phyloP scores from a whole-genome alignment of 2,113 vertebrate genomes.

The Perccottus glenii region DNA sequence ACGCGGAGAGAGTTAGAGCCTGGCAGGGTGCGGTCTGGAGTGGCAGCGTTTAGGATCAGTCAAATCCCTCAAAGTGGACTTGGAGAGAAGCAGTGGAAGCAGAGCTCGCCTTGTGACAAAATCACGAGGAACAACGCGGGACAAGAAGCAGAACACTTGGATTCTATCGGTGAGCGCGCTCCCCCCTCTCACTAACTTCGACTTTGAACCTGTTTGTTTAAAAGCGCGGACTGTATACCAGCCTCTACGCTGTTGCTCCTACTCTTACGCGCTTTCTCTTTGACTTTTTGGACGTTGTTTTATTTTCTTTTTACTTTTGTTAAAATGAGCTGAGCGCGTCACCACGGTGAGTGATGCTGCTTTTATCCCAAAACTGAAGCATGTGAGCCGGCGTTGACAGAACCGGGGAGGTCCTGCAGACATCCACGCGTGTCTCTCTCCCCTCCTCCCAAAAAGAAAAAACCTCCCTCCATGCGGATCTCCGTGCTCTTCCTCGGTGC shows the following conservation, averaged over 20 bases:
- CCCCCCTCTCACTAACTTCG: slow-evolving; percentile 57
- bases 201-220: slow-evolving; percentile 87
- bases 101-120: not conserved
- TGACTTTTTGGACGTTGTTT: slow-evolving; percentile 24
- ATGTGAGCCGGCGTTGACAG: slow-evolving; percentile 44
- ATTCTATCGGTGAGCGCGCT: slow-evolving; percentile 34
- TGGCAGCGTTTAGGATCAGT: slow-evolving; percentile 87
- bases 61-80: slow-evolving; percentile 78
- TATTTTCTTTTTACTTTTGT: not conserved
- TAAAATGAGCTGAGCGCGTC: slow-evolving; percentile 4
- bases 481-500: slow-evolving; percentile 82
- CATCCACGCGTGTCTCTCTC: slow-evolving; percentile 59
- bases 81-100: slow-evolving; percentile 4
- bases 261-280: slow-evolving; percentile 64
- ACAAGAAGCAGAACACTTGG: slow-evolving; percentile 75
- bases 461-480: slow-evolving; percentile 82
- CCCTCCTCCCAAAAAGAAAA: slow-evolving; percentile 68
- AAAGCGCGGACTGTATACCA: slow-evolving; percentile 85
- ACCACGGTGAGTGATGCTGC: not conserved
- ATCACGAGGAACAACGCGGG: slow-evolving; percentile 40
- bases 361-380: not conserved
- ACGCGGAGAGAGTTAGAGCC: slow-evolving; percentile 75
- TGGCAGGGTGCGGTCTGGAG: slow-evolving; percentile 93
- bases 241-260: slow-evolving; percentile 81
- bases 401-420: slow-evolving; percentile 74